phyloP scores from a whole-genome alignment of 2,113 vertebrate species.

The Pedionomus torquatus region DNA sequence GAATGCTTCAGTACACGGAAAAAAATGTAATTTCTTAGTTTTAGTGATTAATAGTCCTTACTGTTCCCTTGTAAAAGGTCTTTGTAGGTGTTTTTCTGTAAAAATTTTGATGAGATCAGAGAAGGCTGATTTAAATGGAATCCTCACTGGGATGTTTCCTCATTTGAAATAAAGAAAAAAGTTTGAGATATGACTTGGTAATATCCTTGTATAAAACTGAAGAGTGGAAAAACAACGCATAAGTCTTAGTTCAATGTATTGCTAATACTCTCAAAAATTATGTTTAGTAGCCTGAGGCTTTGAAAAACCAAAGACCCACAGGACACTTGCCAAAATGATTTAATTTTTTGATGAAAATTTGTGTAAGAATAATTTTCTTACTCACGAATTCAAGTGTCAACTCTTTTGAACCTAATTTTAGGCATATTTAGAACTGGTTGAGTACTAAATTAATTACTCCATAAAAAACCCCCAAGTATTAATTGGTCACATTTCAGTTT shows the following conservation, averaged over 20 bases:
- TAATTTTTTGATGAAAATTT: background rate
- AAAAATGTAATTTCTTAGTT: background rate
- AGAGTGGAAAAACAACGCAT: background rate
- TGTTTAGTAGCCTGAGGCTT: background rate
- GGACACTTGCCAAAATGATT: background rate
- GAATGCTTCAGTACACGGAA: background rate
- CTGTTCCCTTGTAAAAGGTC: background rate
- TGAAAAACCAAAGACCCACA: background rate
- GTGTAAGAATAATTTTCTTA: background rate
- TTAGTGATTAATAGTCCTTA: background rate
- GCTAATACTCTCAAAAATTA: background rate
- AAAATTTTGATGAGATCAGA: background rate
- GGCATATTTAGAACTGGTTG: background rate
- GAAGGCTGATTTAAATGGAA: background rate
- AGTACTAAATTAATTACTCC: background rate
- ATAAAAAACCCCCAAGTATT: background rate
- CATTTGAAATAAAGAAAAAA: background rate
- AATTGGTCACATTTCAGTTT: background rate
- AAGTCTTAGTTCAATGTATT: background rate
- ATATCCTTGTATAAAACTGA: background rate
- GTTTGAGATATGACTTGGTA: background rate
- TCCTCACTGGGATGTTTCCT: background rate
- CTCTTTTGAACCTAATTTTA: background rate
- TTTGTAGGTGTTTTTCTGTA: background rate
- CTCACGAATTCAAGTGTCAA: background rate